Evolutionary conservation across 23 tunicate species (phyloP).

Genomic region (Diplosoma virens): DNA sequence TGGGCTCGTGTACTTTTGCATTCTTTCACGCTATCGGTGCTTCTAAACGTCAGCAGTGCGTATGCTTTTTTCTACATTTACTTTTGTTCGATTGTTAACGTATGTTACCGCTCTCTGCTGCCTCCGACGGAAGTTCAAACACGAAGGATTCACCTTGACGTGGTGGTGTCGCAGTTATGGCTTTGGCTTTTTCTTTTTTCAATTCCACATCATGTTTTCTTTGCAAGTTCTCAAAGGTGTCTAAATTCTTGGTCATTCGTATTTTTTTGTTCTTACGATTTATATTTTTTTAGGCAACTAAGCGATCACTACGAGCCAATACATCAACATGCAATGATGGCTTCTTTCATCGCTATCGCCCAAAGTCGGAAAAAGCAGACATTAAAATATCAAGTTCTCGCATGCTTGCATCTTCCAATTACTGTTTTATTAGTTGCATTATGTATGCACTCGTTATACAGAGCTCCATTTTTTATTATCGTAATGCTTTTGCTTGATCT

Average conservation of each 20-base stretch:
- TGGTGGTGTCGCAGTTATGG: slow-evolving; percentile 23
- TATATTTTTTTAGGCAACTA: too few species aligned
- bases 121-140: slow-evolving; percentile 5
- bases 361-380: too few species aligned
- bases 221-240: not conserved
- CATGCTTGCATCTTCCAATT: slow-evolving; percentile 26
- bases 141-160: slow-evolving; percentile 12
- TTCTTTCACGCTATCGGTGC: slow-evolving; percentile 34
- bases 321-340: too few species aligned
- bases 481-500: too few species aligned
- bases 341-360: too few species aligned
- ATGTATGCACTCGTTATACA: slow-evolving; percentile 36
- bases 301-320: too few species aligned
- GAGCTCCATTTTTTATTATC: slow-evolving; percentile 42
- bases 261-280: too few species aligned
- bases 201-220: not conserved
- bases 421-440: slow-evolving; percentile 10
- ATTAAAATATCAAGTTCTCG: too few species aligned
- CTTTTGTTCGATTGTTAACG: slow-evolving; percentile 5
- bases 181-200: slow-evolving; percentile 53
- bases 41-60: slow-evolving; percentile 8
- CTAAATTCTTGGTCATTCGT: too few species aligned
- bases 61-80: slow-evolving; percentile 56
- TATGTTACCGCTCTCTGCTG: not conserved
- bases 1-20: slow-evolving; percentile 19